A percentile compares a stretch with the other conserved stretches of the same genome.
phyloP scores from a whole-genome alignment of 1,140 invertebrate species.

The Aethina tumida region DNA sequence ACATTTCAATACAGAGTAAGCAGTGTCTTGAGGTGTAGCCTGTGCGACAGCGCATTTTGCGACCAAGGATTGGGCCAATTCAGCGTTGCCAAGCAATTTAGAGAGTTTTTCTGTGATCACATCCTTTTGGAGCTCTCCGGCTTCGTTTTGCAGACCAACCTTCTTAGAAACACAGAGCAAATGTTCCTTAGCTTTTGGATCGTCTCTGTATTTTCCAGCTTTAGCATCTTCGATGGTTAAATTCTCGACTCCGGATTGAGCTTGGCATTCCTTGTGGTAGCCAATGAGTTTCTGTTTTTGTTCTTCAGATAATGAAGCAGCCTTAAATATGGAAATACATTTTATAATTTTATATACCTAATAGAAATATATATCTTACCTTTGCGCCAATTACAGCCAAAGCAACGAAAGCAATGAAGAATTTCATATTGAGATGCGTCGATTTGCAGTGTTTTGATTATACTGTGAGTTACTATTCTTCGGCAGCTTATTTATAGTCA shows the following conservation, averaged over 20 bases:
- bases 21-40: constrained; percentile 8
- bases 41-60: constrained; percentile 11
- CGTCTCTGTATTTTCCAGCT: constrained; percentile 35
- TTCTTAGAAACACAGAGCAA: constrained; percentile 38
- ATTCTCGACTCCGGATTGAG: constrained; percentile 31
- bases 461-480: too few species aligned
- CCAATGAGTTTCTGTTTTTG: constrained; percentile 43
- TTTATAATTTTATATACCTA: too few species aligned
- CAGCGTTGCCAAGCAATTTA: constrained; percentile 8
- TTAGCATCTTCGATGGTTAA: constrained; percentile 33
- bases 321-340: too few species aligned
- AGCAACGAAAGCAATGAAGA: too few species aligned
- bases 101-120: constrained; percentile 33
- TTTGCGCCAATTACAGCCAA: too few species aligned
- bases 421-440: too few species aligned
- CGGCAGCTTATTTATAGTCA: too few species aligned
- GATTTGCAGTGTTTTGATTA: too few species aligned
- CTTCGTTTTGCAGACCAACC: constrained; percentile 31
- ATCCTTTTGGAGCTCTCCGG: constrained; percentile 35
- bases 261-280: constrained; percentile 37
- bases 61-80: too few species aligned
- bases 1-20: constrained; percentile 15
- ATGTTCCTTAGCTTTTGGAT: constrained; percentile 37
- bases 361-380: too few species aligned
- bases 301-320: constrained; percentile 39